These are phyloP conservation scores for Leptoteleia sp. DNA, from an alignment of 1,140 invertebrate genomes.

Conservation along the genomic window DNA sequence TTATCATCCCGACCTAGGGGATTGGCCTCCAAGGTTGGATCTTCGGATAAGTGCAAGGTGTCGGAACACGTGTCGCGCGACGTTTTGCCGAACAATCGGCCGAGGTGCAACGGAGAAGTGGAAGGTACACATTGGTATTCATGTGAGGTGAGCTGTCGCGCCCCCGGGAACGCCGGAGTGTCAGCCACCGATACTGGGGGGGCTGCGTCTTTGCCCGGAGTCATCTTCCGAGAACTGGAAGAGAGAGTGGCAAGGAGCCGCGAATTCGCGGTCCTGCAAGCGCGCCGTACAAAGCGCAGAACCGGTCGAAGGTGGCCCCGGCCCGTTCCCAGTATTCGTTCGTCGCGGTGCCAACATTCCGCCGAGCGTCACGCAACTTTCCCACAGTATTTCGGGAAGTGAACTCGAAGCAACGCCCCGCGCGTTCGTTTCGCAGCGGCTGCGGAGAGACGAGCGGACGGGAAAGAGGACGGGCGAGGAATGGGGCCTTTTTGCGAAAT, in stretches of 20 bases:
- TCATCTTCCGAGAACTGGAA: slow-evolving; percentile 25
- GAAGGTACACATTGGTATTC: slow-evolving; percentile 62
- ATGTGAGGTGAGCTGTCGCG: no score
- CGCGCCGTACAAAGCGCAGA: slow-evolving; percentile 36
- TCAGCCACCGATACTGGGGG: no score
- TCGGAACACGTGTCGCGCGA: slow-evolving; percentile 69
- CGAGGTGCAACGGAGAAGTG: slow-evolving; percentile 29
- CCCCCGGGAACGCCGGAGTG: no score
- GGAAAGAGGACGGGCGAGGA: no score
- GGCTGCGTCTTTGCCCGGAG: no score
- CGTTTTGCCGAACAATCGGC: slow-evolving; percentile 59
- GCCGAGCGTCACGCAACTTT: slow-evolving; percentile 69
- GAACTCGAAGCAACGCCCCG: slow-evolving; percentile 30
- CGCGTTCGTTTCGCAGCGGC: slow-evolving; percentile 28
- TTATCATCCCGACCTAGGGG: no score
- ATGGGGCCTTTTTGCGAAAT: slow-evolving; percentile 72
- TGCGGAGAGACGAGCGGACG: slow-evolving; percentile 42
- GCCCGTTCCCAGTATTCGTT: slow-evolving; percentile 64
- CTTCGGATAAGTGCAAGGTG: no score
- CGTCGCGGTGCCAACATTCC: slow-evolving; percentile 68
- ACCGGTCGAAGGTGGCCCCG: slow-evolving; percentile 50
- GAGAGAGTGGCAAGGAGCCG: slow-evolving; percentile 19
- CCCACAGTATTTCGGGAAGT: slow-evolving; percentile 72
- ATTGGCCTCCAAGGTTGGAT: no score
- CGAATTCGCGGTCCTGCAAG: slow-evolving; percentile 43